Evolutionary conservation across 2,888 invertebrate species (phyloP).

Genomic region (Spatulosminthurus flaviceps): DNA sequence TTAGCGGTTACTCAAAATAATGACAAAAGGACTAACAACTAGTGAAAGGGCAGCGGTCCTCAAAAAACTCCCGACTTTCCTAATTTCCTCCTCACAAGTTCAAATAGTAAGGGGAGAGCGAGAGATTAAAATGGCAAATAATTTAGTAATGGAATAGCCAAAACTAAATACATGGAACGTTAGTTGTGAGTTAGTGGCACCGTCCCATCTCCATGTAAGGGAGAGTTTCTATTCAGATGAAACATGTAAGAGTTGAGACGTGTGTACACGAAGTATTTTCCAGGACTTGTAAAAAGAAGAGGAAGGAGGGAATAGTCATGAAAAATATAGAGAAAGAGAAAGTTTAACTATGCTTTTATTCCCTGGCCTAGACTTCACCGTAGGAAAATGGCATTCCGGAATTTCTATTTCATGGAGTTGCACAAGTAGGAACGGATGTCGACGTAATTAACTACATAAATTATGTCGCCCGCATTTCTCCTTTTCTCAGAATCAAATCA

Average conservation of each 20-base stretch:
- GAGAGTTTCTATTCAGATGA: too few species aligned
- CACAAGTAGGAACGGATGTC: background rate
- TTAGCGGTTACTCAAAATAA: constrained; percentile 9
- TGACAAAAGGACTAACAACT: background rate
- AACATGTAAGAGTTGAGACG: too few species aligned
- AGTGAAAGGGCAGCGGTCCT: background rate
- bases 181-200: background rate
- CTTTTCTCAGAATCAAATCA: constrained; percentile 6
- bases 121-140: background rate
- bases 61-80: too few species aligned
- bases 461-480: constrained; percentile 38
- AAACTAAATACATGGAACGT: background rate
- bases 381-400: too few species aligned
- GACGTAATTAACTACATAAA: constrained; percentile 41
- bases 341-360: background rate
- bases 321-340: constrained; percentile 4
- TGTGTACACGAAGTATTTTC: too few species aligned
- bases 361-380: background rate
- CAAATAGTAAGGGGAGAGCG: background rate
- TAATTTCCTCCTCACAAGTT: too few species aligned
- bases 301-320: background rate
- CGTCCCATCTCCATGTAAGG: too few species aligned
- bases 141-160: background rate
- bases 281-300: too few species aligned
- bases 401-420: background rate